Conservation (phyloP, 2,888 invertebrate species). For the Anoncus sp. region DNA sequence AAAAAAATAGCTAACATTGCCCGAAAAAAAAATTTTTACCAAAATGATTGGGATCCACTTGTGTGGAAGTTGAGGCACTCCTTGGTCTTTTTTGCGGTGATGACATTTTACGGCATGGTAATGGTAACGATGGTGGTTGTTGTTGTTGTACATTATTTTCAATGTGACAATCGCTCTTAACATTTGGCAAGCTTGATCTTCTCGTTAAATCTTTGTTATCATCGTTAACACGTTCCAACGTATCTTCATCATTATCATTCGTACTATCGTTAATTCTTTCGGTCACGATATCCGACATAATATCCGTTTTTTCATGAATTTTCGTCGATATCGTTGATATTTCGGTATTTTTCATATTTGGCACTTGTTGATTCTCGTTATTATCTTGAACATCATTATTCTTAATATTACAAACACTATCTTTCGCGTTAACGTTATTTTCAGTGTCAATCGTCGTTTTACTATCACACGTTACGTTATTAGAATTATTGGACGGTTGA, state of each 20-base stretch:
- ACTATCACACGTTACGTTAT: conserved; percentile 81
- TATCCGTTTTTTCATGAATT: too few species aligned
- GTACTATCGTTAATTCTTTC: conserved; percentile 80
- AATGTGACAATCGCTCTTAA: conserved; percentile 72
- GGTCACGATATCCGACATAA: conserved; percentile 81
- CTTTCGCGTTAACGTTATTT: too few species aligned
- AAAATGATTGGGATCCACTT: conserved; percentile 94
- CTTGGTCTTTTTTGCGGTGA: conserved; percentile 90
- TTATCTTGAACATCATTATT: conserved; percentile 80
- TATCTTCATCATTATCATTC: conserved; percentile 77
- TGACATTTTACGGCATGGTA: conserved; percentile 77
- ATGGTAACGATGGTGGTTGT: conserved; percentile 80
- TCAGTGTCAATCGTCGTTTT: conserved; percentile 66
- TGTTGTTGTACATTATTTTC: conserved; percentile 63
- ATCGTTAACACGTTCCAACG: conserved; percentile 68
- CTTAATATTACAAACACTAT: conserved; percentile 81
- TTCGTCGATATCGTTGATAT: conserved; percentile 90
- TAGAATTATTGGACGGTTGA: conserved; percentile 83
- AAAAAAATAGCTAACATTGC: too few species aligned
- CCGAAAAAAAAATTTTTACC: conserved; percentile 85
- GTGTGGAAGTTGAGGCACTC: conserved; percentile 92
- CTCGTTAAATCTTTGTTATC: conserved; percentile 78
- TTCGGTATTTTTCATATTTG: conserved; percentile 82
- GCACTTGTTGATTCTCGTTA: conserved; percentile 82
- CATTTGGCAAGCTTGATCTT: conserved; percentile 87